Percentiles rank a stretch among this genome's conserved stretches.
These are phyloP conservation scores for Trichopoda pennipes DNA, from an alignment of 2,888 invertebrate genomes.

Conservation along the genomic window DNA sequence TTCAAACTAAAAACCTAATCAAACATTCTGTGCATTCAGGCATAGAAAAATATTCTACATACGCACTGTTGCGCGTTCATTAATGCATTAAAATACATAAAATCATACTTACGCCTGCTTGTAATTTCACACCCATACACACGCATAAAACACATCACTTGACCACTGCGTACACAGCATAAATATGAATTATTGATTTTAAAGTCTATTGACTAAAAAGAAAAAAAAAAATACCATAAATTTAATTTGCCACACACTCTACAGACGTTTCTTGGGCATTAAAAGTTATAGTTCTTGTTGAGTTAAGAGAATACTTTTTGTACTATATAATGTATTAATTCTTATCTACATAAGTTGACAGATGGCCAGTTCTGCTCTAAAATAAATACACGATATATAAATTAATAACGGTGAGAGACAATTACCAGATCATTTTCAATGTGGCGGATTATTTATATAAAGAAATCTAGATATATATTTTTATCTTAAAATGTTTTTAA, in stretches of 20 bases:
- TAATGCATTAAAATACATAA: constrained; percentile 49
- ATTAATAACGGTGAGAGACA: no score
- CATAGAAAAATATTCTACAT: constrained; percentile 39
- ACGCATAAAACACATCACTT: constrained; percentile 18
- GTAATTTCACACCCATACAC: not conserved
- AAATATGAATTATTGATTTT: constrained; percentile 59
- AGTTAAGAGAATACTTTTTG: no score
- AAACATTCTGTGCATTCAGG: not conserved
- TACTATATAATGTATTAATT: no score
- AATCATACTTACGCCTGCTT: not conserved
- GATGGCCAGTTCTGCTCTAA: no score
- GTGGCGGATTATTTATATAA: no score
- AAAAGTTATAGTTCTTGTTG: no score
- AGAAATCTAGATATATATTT: no score
- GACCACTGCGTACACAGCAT: constrained; percentile 46
- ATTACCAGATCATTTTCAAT: no score
- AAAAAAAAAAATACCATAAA: not conserved
- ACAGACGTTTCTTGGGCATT: not conserved
- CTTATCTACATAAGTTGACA: no score
- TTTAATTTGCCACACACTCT: constrained; percentile 16
- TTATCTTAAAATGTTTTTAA: no score
- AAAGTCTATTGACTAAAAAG: constrained; percentile 30
- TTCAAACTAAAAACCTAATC: not conserved
- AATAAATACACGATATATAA: no score
- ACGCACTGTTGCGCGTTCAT: constrained; percentile 59